A percentile compares a stretch with the other conserved stretches of the same genome.
Evolutionary conservation across 2,888 invertebrate species (phyloP).

Genomic region (Conomelus anceps): DNA sequence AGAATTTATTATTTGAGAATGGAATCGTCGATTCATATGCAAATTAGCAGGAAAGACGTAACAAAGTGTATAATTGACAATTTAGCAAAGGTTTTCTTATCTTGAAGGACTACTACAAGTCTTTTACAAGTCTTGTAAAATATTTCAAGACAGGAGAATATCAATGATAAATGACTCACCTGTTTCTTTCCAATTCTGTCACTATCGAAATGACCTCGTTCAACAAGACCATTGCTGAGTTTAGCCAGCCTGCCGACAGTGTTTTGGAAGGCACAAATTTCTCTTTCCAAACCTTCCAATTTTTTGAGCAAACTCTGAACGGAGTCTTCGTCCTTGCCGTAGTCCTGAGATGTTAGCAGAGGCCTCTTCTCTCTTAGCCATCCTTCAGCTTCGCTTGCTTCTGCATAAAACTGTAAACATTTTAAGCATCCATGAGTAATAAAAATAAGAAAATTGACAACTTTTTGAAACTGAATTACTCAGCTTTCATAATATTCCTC

Average conservation of each 20-base stretch:
- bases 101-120: too few relatives aligned
- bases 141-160: too few relatives aligned
- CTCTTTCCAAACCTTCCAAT: conserved; percentile 73
- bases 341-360: conserved; percentile 64
- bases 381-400: conserved; percentile 83
- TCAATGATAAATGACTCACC: conserved; percentile 34
- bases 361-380: conserved; percentile 86
- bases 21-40: too few relatives aligned
- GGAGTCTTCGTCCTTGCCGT: conserved; percentile 89
- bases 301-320: conserved; percentile 76
- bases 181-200: conserved; percentile 63
- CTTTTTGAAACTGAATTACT: too few relatives aligned
- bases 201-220: conserved; percentile 72
- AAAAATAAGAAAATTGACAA: not conserved
- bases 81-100: too few relatives aligned
- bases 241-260: conserved; percentile 63
- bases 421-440: not conserved
- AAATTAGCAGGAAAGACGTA: too few relatives aligned
- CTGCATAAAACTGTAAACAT: conserved; percentile 67
- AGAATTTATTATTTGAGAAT: too few relatives aligned
- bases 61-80: too few relatives aligned
- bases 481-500: too few relatives aligned
- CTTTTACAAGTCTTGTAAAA: too few relatives aligned
- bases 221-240: conserved; percentile 59
- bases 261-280: conserved; percentile 70